These are phyloP conservation scores for Xanthorhoe designata DNA, from an alignment of 2,888 invertebrate genomes.

Conservation along the genomic window DNA sequence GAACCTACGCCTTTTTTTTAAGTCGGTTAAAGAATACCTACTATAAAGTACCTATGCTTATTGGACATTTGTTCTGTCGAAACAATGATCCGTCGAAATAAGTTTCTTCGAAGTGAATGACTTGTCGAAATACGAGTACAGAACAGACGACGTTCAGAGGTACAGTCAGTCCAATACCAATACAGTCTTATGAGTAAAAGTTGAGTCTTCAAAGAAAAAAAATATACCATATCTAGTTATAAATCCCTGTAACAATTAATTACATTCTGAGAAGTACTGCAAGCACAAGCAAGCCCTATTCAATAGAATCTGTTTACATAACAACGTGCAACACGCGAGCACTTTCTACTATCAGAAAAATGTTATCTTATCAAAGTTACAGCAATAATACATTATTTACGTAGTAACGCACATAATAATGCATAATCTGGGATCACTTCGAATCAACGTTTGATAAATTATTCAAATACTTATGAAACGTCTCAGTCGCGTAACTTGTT, in stretches of 20 bases:
- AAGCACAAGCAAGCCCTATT: slow-evolving; percentile 10
- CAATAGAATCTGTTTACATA: slow-evolving; percentile 26
- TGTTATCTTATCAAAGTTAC: slow-evolving; percentile 25
- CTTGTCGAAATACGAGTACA: too few species aligned
- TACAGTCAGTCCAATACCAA: too few species aligned
- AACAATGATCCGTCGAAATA: too few species aligned
- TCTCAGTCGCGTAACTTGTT: slow-evolving; percentile 20
- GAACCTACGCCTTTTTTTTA: too few species aligned
- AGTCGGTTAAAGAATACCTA: too few species aligned
- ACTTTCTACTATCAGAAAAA: slow-evolving; percentile 25
- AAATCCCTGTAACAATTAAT: background rate
- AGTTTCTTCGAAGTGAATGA: too few species aligned
- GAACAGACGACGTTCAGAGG: too few species aligned
- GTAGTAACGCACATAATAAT: slow-evolving; percentile 5
- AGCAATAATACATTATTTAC: slow-evolving; percentile 11
- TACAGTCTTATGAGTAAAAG: too few species aligned
- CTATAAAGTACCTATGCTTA: too few species aligned
- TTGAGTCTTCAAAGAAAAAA: too few species aligned
- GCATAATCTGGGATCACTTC: slow-evolving; percentile 14
- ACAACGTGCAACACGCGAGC: slow-evolving; percentile 20
- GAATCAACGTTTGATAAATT: slow-evolving; percentile 24
- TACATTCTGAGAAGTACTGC: slow-evolving; percentile 15
- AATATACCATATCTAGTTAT: too few species aligned
- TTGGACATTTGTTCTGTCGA: too few species aligned
- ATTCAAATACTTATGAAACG: slow-evolving; percentile 31